Evolutionary conservation across 2,113 vertebrate genomes (phyloP), one percentile per base, ranked within the genome.

Genomic region (Sula dactylatra): DNA sequence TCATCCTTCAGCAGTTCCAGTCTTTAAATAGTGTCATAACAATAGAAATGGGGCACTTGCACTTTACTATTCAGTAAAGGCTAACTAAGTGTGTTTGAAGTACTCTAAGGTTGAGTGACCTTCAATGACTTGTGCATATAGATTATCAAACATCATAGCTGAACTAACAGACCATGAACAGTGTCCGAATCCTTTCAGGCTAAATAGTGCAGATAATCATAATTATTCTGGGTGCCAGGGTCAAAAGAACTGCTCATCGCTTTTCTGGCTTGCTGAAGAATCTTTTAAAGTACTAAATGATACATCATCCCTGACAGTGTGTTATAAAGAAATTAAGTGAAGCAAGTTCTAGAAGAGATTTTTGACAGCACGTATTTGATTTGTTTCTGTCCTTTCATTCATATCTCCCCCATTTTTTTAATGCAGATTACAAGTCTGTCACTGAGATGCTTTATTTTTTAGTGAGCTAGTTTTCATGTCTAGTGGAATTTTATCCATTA

Each of bases 121-220:
- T 97, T 98, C 93, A 97, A 77, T 96, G 97, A 95, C 94, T 97
- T 96, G 83, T 96, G 96, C 44, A 55, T 98, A 96, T 78, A 96
- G 96, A 97, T 98, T 96, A 98, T 97, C 97, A 97, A 98, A 97
- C 96, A 98, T 96, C 96, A 97, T 54, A 93, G 87, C 91, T 96
- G 91, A 98, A 82, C 91, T 97, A 98, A 97, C 96, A 97, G 96
- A 98, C 95, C 95, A 74, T 97, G 97, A 98, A 95, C 34, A 74
- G 66, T 89, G 89, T 93, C 93, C 65, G 13, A 98, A 95, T 98
- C 92, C 94, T 98, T 98, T 97, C 92, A 95, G 96, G 96, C 82
- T 98, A 98, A 98, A 97, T 97, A 98, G 97, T 97, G 92, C 94
- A 98, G 95, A 97, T 98, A 98, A 98, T 98, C 94, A 97, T 97